Base-by-base conservation (phyloP, 1,140 invertebrate species). In the Cephus cinctus region DNA sequence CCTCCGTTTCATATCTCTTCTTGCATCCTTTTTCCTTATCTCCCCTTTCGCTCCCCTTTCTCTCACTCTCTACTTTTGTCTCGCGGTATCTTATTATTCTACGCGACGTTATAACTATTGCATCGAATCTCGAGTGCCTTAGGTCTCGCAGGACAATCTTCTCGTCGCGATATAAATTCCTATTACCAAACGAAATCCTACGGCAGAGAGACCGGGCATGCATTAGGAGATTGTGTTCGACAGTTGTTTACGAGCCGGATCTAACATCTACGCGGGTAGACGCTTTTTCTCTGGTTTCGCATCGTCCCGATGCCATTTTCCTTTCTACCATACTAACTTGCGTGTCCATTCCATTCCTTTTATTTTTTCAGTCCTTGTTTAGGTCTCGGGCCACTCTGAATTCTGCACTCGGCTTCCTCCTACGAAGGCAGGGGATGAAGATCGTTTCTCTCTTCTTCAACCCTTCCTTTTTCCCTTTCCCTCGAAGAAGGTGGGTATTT, bases 211-310 rank as follows among this genome's bases (percentile, higher is more conserved):
- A 63, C 65, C 67, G 61, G 55, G 44, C 49, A 62, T 65, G 69
- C 71, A 74, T 74, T 73, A 73, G 67, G 66, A 71, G 69, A 74
- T 74, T 73, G 70, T 69, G 69, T 71, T 71, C 69, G 70, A 69
- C 65, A 68, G 64, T 74, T 74, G 69, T 73, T 73, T 74, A 73
- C 70, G 71, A 70, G n/a, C 52, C 54, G 59, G 59, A 57, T 57
- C 52, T 43, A 64, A 61, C 67, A 27, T 27, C 25, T 6, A n/a
- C 6, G n/a, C 25, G 25, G 6, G 6, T n/a, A 27, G 25, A n/a
- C n/a, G 64, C 57, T 58, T 59, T 48, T 54, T 50, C 50, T 54
- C 54, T 59, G 44, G 36, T 31, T 40, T 16, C 16, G 1, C 50
- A 48, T 61, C 38, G 43, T 51, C 53, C 42, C n/a, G n/a, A n/a